Base-by-base conservation (phyloP, 2,888 invertebrate species). In the Synergus japonicus region DNA sequence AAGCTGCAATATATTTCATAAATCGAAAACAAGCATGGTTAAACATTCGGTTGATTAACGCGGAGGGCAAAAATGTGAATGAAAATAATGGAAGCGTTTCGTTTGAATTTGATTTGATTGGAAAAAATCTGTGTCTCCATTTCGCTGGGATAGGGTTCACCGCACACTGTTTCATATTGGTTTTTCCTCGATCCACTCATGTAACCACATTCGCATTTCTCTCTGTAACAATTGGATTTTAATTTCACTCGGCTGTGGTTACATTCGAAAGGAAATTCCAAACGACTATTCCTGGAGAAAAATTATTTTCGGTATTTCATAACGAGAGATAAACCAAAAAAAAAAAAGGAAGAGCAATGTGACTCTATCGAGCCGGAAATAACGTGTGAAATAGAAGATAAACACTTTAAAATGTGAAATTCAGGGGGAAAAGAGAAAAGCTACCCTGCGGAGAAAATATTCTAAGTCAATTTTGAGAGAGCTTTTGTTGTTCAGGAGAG, bases 201-300 rank as follows among this genome's bases (percentile, higher is more conserved):
- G 82, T 64, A 64, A 76, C 79, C 73, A 76, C 81, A 82, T 83
- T 83, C 79, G 60, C 78, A 66, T 82, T 82, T 79, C 78, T 81
- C 79, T 73, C 80, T 67, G 65, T 79, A 82, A 82, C 78, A 78
- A 79, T 80, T 78, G 80, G 82, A 83, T 85, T 85, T 85, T 84
- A 84, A 84, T 85, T 85, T 82, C 69, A 77, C 65, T 66, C 37
- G 7, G n/a, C 15, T 73, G 49, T 9, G 37, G 29, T 73, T 41
- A 54, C 37, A 54, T 37, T 54, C n/a, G 54, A 49, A 29, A 49
- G 5, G n/a, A 73, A 73, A 54, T 49, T 73, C 8, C 3, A 37
- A 37, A 29, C 69, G 4, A 54, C 37, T n/a, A 10, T 37, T 73
- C 4, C 9, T 73, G 9, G 18, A 43, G 0, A 1, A 13, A 43